phyloP scores from a whole-genome alignment of 2,888 invertebrate species.

The Anoplius nigerrimus region DNA sequence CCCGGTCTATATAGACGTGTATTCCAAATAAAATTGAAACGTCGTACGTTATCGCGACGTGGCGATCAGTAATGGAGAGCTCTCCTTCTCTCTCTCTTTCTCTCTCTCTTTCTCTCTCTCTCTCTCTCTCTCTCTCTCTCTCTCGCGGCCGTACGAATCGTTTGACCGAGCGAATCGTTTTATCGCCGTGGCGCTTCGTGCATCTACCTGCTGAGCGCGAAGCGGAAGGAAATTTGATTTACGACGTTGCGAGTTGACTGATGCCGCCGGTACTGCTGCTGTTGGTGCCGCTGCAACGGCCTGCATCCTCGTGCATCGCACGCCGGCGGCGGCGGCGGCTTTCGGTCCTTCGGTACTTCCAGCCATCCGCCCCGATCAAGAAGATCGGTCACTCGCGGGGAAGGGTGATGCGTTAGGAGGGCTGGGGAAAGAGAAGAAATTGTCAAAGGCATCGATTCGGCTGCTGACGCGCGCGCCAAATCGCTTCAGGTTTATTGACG shows the following conservation, averaged over 20 bases:
- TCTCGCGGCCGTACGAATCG: neutral
- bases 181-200: no score
- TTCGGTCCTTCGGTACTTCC: no score
- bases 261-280: conserved; percentile 23
- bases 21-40: no score
- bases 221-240: no score
- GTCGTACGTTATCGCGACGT: no score
- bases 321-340: neutral
- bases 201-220: no score
- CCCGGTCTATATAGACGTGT: no score
- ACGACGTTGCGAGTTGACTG: conserved; percentile 39
- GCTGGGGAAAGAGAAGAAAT: neutral
- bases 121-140: neutral
- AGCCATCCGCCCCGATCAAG: neutral
- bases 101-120: no score
- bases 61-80: neutral
- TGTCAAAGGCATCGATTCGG: no score
- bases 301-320: no score
- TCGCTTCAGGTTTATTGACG: conserved; percentile 32
- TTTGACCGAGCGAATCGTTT: no score
- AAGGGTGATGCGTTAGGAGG: neutral
- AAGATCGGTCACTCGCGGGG: neutral
- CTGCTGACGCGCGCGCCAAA: neutral
- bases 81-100: conserved; percentile 20
- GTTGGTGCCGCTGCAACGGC: conserved; percentile 19